phyloP scores from a whole-genome alignment of 2,113 vertebrate species.

The Alectura lathami region DNA sequence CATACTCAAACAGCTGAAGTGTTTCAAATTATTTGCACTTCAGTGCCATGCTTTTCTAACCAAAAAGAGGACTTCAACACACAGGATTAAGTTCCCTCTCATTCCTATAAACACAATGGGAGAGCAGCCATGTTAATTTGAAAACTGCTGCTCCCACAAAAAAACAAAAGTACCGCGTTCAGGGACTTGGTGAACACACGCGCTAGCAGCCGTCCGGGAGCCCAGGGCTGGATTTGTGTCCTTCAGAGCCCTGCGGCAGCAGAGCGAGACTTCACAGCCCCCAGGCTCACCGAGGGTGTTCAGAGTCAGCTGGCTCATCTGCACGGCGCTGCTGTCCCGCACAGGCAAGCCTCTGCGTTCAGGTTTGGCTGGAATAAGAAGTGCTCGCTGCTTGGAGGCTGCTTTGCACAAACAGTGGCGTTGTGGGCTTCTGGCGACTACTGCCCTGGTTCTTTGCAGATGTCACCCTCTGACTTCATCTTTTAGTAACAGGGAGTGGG shows the following conservation, averaged over 20 bases:
- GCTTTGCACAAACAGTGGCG: neutral
- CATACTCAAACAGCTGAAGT: rapidly evolving
- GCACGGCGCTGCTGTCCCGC: rapidly evolving
- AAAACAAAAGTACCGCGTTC: neutral
- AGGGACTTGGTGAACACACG: neutral
- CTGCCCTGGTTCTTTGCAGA: neutral
- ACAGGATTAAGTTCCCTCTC: neutral
- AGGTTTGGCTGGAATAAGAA: neutral
- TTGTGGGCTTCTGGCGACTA: neutral
- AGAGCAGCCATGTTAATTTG: neutral
- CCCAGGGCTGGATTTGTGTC: neutral
- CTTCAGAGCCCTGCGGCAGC: neutral
- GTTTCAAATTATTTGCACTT: neutral
- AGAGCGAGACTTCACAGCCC: neutral
- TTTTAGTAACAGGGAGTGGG: rapidly evolving
- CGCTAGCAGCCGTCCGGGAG: neutral
- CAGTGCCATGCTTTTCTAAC: neutral
- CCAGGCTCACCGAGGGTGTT: neutral
- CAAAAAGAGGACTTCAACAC: neutral
- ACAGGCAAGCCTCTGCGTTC: neutral
- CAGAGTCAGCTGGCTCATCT: neutral
- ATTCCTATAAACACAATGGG: neutral
- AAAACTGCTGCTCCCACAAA: neutral
- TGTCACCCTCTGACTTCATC: neutral
- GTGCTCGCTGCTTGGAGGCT: neutral